Conservation (phyloP, 2,797 vertebrate species). For the Amphiprion clarkii region DNA sequence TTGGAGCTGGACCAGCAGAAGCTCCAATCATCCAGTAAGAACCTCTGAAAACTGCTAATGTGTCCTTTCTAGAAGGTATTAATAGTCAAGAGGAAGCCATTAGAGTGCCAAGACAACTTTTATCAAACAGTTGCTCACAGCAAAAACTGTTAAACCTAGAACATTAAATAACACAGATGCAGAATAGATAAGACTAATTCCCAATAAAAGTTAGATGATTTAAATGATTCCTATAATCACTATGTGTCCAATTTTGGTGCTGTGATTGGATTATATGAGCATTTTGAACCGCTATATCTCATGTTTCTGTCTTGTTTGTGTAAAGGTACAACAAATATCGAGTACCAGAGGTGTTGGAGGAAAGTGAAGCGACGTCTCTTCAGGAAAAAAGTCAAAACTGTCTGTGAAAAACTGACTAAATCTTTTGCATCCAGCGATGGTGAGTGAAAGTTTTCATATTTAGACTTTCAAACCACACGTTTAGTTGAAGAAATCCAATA, state of each 20-base stretch:
- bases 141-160: too few species aligned
- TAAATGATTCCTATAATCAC: too few species aligned
- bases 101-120: too few species aligned
- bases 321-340: slow-evolving; percentile 65
- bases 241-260: too few species aligned
- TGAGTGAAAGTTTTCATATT: slow-evolving; percentile 49
- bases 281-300: not conserved
- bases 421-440: slow-evolving; percentile 52
- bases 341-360: slow-evolving; percentile 83
- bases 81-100: too few species aligned
- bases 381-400: slow-evolving; percentile 76
- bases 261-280: not conserved
- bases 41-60: not conserved
- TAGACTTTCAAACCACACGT: not conserved
- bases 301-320: slow-evolving; percentile 4
- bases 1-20: slow-evolving; percentile 86
- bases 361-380: slow-evolving; percentile 81
- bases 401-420: slow-evolving; percentile 77
- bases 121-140: too few species aligned
- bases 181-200: too few species aligned
- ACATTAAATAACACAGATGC: too few species aligned
- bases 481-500: not conserved
- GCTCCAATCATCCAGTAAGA: slow-evolving; percentile 63
- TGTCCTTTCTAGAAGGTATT: too few species aligned
- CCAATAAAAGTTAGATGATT: too few species aligned